A percentile compares a stretch with the other conserved stretches of the same genome.
Evolutionary conservation across 1,140 invertebrate species (phyloP).

Genomic region (Leptonema lineaticorne): DNA sequence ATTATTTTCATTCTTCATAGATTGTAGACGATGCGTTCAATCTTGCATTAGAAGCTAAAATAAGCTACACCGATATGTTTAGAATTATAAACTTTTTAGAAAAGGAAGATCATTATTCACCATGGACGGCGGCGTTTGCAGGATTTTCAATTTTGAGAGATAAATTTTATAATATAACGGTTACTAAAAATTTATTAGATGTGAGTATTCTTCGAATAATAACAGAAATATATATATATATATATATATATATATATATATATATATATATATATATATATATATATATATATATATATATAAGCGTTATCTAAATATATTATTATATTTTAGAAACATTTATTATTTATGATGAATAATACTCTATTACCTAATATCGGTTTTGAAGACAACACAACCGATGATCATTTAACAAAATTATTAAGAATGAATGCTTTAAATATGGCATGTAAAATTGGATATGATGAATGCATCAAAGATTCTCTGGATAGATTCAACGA

Average conservation of each 20-base stretch:
- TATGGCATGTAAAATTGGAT: conserved; percentile 58
- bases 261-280: too few relatives aligned
- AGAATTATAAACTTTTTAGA: conserved; percentile 63
- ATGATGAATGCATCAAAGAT: conserved; percentile 55
- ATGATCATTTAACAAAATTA: conserved; percentile 47
- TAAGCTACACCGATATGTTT: too few relatives aligned
- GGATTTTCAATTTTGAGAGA: conserved; percentile 53
- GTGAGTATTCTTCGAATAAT: background rate
- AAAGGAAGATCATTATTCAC: conserved; percentile 64
- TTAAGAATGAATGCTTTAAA: conserved; percentile 55
- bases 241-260: too few relatives aligned
- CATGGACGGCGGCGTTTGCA: conserved; percentile 66
- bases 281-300: too few relatives aligned
- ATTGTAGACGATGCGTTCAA: too few relatives aligned
- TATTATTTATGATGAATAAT: conserved; percentile 48
- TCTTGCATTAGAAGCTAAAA: too few relatives aligned
- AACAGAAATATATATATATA: too few relatives aligned
- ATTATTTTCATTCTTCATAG: too few relatives aligned
- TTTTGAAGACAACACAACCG: background rate
- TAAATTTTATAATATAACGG: conserved; percentile 40
- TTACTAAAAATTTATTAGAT: background rate
- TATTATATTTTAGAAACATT: too few relatives aligned
- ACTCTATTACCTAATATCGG: conserved; percentile 45
- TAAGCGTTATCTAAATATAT: too few relatives aligned
- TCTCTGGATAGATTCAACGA: conserved; percentile 54